Evolutionary conservation across 2,113 vertebrate species (phyloP).

Genomic region (Oncorhynchus nerka): DNA sequence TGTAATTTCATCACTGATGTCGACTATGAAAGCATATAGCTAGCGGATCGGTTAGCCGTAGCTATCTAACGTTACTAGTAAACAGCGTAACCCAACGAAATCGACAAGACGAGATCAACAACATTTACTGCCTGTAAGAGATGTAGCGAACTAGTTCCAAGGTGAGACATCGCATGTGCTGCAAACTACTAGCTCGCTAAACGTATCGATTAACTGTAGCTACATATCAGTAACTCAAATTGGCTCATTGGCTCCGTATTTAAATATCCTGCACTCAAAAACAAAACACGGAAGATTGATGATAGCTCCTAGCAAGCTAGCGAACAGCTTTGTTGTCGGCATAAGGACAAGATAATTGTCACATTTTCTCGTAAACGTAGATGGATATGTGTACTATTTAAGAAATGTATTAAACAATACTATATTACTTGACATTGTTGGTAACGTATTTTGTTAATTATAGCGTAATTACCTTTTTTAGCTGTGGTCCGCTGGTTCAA

Average conservation of each 20-base stretch:
- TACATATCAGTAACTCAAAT: not conserved
- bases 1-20: too few species aligned
- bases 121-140: too few species aligned
- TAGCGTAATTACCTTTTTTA: constrained; percentile 61
- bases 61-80: too few species aligned
- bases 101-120: too few species aligned
- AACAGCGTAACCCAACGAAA: too few species aligned
- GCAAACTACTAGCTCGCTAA: too few species aligned
- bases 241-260: constrained; percentile 11
- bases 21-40: too few species aligned
- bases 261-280: constrained; percentile 36
- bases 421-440: not conserved
- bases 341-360: constrained; percentile 43
- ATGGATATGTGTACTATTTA: not conserved
- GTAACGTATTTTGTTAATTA: not conserved
- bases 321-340: constrained; percentile 19
- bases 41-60: too few species aligned
- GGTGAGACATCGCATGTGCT: too few species aligned
- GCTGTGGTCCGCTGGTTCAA: constrained; percentile 54
- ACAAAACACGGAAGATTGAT: constrained; percentile 56
- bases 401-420: not conserved
- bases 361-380: not conserved
- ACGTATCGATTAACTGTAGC: constrained; percentile 9
- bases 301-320: constrained; percentile 52
- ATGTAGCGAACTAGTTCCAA: too few species aligned